Base-by-base conservation (phyloP, 1,140 invertebrate genomes). In the Choristoneura fumiferana region DNA sequence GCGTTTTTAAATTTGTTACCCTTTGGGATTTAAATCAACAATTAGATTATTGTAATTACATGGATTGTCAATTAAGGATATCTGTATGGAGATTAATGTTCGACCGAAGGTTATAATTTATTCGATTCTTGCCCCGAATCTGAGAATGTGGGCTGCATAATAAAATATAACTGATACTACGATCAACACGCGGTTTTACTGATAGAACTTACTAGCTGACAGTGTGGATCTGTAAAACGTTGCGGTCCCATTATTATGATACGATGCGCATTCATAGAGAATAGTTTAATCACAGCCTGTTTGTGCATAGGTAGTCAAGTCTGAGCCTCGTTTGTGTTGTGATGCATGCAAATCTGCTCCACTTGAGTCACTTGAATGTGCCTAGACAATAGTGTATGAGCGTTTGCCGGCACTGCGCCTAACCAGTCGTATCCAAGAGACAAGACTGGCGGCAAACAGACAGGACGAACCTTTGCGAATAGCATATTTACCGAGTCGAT, bases 21-120 rank as follows among this genome's bases (percentile, higher is more conserved):
- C 54, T 54, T 70, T 73, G 60, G 70, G 64, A 76, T 81, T 84
- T 75, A 75, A 80, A 81, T 80, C 73, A 70, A 74, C 76, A 78
- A 80, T 85, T 81, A 81, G 75, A 81, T 79, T 67, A 73, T 73
- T 76, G 73, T 65, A 80, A 78, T 80, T 76, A 77, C 66, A 67
- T 58, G 60, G 54, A 75, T 67, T 73, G 75, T 74, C 72, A 78
- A 74, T 76, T 76, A 75, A 78, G 65, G 39, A 59, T 40, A 62
- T 66, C 61, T 66, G 56, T 61, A 65, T 62, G 43, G 57, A 65
- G 63, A 65, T 65, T 65, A 65, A 65, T 62, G 59, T 35, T 43
- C 53, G 37, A 29, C 17, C 43, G 43, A 33, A 5, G 43, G 8
- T 49, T 29, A 49, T 49, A 49, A 49, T 49, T 49, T 49, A 49